Evolutionary conservation across 2,888 invertebrate species (phyloP), one percentile per base, ranked within the genome.

Genomic region (Lathronympha strigana): DNA sequence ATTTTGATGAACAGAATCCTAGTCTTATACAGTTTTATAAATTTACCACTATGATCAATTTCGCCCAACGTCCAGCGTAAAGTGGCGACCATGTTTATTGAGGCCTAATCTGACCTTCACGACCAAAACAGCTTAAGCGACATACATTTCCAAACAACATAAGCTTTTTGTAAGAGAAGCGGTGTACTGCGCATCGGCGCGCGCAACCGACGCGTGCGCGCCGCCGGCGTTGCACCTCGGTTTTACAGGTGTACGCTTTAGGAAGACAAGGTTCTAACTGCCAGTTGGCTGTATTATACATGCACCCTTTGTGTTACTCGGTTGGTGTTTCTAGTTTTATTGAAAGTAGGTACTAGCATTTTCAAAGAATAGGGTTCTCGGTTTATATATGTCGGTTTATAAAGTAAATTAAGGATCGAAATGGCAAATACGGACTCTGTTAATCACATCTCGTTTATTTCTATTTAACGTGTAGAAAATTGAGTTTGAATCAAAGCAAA

Each of bases 131-230:
- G n/a, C 31, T 8, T 21, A 57, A 17, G 8, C 21, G 43, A 4
- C 57, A 8, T 5, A 3, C 19, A 19, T 21, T n/a, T 21, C 13
- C 19, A n/a, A 57, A 6, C 1, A 4, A 25, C 43, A 13, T 45
- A 57, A 15, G 43, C 21, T 19, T 15, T 57, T 57, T 21, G 19
- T 31, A 17, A 31, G 31, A 19, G 6, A 28, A 23, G 11, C 25
- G 40, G 15, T 17, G 36, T n/a, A 15, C 55, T 53, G 70, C 68
- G 64, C 67, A 66, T 67, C 70, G 66, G 71, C 64, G 63, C 69
- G 75, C 72, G 71, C 72, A 53, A 68, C 72, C 71, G 47, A 55
- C n/a, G 40, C 68, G 76, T 76, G 75, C 73, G 75, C 67, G 61
- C 57, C 63, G 36, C 19, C 51, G 63, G 55, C 62, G 50, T 17